Base-by-base conservation (phyloP, 2,797 vertebrate species). In the Ispidina lecontei region DNA sequence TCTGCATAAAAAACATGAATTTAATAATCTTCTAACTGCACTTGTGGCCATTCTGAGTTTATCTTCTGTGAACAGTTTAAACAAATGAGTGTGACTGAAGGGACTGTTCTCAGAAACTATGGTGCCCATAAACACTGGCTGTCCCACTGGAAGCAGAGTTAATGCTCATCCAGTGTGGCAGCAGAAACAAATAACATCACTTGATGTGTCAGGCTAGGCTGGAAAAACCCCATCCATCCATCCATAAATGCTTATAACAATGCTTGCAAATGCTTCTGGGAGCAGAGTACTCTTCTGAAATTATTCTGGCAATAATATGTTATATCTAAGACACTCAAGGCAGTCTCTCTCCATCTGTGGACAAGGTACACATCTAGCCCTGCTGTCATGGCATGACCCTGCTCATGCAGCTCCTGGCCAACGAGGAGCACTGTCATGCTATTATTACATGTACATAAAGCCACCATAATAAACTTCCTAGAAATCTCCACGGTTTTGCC, bases 341-440 rank as follows among this genome's bases (percentile, higher is more conserved):
- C 73, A 58, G 26, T 77, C 49, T 31, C 11, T 70, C 16, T 83
- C 60, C 47, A 18, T 60, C 62, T 44, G 22, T 2, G 0, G 47
- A 39, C 2, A 4, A 39, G 41, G 23, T 54, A 21, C 0, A 0
- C n/a, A 87, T 44, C 16, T 73, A 5, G 1, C 15, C 21, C 8
- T 35, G 44, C 4, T 26, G n/a, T 26, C 0, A 0, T 19, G 31
- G 6, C 5, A 1, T 39, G 64, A 79, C 60, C 64, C 79, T 82
- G 60, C 7, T 51, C 68, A 8, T 3, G 35, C 54, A 71, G 14
- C 12, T 82, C 49, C 62, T 33, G 43, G 62, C 37, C 84, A 87
- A 51, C 14, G 47, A 78, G 63, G 10, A 68, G 33, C n/a, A 12
- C 33, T 14, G 19, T 52, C 2, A 0, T 6, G 0, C 10, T 29